These are phyloP conservation scores for Cebus imitator DNA, from an alignment of 2,113 vertebrate species.

Conservation along the genomic window DNA sequence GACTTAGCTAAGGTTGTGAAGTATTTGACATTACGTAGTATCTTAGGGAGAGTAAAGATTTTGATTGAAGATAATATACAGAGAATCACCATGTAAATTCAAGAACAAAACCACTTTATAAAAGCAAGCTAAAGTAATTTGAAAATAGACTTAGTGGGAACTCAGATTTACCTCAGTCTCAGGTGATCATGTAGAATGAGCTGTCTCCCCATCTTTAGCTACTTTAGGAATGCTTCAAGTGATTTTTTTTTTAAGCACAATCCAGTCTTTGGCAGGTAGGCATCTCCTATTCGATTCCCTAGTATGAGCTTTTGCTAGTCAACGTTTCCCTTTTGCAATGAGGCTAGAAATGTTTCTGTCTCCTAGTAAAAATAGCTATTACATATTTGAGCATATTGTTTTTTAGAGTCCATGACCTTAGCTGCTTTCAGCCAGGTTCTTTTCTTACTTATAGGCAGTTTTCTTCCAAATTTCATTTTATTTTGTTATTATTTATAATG, in stretches of 20 bases:
- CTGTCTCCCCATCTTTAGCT: background rate
- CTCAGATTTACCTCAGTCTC: background rate
- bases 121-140: conserved; percentile 32
- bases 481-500: conserved; percentile 54
- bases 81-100: background rate
- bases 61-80: background rate
- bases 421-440: conserved; percentile 6
- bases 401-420: conserved; percentile 6
- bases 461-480: background rate
- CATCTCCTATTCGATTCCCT: background rate
- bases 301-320: background rate
- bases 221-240: background rate
- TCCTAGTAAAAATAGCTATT: background rate
- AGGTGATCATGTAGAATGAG: background rate
- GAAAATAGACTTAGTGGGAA: background rate
- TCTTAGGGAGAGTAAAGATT: background rate
- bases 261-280: background rate
- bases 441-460: conserved; percentile 29
- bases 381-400: background rate
- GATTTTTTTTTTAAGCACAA: background rate
- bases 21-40: background rate
- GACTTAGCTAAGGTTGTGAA: background rate
- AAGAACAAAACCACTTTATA: background rate
- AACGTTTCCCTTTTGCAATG: background rate
- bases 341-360: background rate